Conservation (phyloP, 2,888 invertebrate genomes). For the Phyllotreta striolata region DNA sequence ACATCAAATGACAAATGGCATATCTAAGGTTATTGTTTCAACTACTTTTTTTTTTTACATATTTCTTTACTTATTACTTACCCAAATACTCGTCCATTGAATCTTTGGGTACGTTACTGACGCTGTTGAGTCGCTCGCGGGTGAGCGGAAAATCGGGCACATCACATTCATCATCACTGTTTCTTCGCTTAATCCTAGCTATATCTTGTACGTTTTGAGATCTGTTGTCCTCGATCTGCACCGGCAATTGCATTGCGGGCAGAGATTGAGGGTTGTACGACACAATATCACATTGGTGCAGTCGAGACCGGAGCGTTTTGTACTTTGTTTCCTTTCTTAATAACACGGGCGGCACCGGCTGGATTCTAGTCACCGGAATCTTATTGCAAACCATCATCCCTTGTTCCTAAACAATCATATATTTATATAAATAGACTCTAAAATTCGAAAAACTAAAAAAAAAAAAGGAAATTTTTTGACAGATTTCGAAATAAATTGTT, state of each 20-base stretch:
- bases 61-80: too few species aligned
- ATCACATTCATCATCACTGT: slow-evolving; percentile 47
- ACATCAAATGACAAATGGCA: too few species aligned
- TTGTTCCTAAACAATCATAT: slow-evolving; percentile 33
- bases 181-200: slow-evolving; percentile 52
- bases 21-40: too few species aligned
- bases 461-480: too few species aligned
- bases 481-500: too few species aligned
- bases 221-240: slow-evolving; percentile 53
- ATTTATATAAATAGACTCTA: background rate
- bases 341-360: slow-evolving; percentile 32
- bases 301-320: slow-evolving; percentile 65
- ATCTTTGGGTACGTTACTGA: slow-evolving; percentile 81
- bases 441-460: slow-evolving; percentile 1
- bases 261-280: slow-evolving; percentile 56
- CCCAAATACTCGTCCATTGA: slow-evolving; percentile 83
- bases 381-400: slow-evolving; percentile 42
- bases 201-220: slow-evolving; percentile 56
- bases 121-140: slow-evolving; percentile 75
- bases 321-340: slow-evolving; percentile 58
- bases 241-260: slow-evolving; percentile 29
- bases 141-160: slow-evolving; percentile 53
- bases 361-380: slow-evolving; percentile 53
- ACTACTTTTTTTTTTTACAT: too few species aligned
- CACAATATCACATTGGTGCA: slow-evolving; percentile 59